These are phyloP conservation scores for Melanophora roralis DNA, from an alignment of 2,888 invertebrate species.

Conservation along the genomic window DNA sequence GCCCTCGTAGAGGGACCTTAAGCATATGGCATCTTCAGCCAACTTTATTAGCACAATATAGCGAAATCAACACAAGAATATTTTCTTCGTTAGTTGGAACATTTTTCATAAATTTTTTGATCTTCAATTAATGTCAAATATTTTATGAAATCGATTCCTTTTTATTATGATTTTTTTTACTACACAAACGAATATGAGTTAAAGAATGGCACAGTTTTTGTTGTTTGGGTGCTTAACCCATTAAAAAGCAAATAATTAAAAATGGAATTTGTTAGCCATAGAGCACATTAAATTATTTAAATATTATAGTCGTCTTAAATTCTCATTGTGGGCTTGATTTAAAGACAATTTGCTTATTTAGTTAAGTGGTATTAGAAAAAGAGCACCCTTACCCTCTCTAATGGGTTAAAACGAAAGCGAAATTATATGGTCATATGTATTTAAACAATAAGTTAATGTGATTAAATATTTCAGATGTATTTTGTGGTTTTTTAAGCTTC, in stretches of 20 bases:
- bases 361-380: too few relatives aligned
- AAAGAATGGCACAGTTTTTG: slow-evolving; percentile 35
- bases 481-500: slow-evolving; percentile 39
- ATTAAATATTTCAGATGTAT: slow-evolving; percentile 33
- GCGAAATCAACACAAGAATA: slow-evolving; percentile 53
- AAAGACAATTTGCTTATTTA: too few relatives aligned
- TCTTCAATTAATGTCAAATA: slow-evolving; percentile 75
- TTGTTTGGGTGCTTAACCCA: slow-evolving; percentile 11
- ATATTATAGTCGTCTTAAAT: too few relatives aligned
- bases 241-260: neutral
- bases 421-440: neutral
- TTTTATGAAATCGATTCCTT: slow-evolving; percentile 67
- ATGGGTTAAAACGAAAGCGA: neutral
- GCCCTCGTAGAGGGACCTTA: slow-evolving; percentile 36
- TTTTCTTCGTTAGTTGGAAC: slow-evolving; percentile 64
- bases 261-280: neutral
- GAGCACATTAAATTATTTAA: too few relatives aligned
- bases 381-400: too few relatives aligned
- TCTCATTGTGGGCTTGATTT: too few relatives aligned
- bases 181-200: slow-evolving; percentile 9
- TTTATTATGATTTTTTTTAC: slow-evolving; percentile 54
- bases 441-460: slow-evolving; percentile 30
- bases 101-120: slow-evolving; percentile 73
- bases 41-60: slow-evolving; percentile 30
- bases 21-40: slow-evolving; percentile 5